Base-by-base conservation (phyloP, 2,113 vertebrate species). In the Agapornis roseicollis region DNA sequence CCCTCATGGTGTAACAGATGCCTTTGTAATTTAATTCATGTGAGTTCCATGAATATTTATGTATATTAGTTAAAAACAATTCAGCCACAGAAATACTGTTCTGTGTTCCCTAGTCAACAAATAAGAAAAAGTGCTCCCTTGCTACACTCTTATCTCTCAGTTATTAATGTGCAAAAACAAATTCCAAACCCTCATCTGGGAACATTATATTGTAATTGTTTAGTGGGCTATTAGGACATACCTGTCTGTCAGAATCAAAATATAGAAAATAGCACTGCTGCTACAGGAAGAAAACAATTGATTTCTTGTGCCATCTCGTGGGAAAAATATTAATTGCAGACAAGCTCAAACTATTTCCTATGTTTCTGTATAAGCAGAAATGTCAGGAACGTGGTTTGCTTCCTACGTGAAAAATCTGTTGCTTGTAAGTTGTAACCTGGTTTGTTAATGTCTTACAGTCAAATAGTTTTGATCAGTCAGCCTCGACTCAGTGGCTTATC, bases 251-350 rank as follows among this genome's bases (percentile, higher is more conserved):
- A 89, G 78, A 92, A 94, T 76, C 61, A 91, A 82, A 88, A 88
- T 3, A 74, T 27, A 60, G 33, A 77, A 83, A 95, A 58, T 10
- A 82, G 46, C 39, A 11, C 10, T 17, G 17, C 28, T 12, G 7
- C 18, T 22, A 61, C 1, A 8, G 11, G 11, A 37, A 65, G 39
- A 60, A 50, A 92, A 72, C n/a, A 22, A 79, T 71, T 96, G 94
- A 77, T 81, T 85, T 80, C 52, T 96, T 94, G 2, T 94, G 92
- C 97, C 97, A 97, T 89, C 97, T 97, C 2, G 94, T 97, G 97
- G 96, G 76, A 76, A 81, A 42, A 18, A 5, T 39, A 49, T 35
- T 85, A 82, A 92, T 52, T 96, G 66, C 96, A 97, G 50, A 53
- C 8, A 44, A 24, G 16, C 18, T 61, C 31, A 25, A 71, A 47